phyloP scores from a whole-genome alignment of 1,140 invertebrate genomes.

The Drosophila sp. region DNA sequence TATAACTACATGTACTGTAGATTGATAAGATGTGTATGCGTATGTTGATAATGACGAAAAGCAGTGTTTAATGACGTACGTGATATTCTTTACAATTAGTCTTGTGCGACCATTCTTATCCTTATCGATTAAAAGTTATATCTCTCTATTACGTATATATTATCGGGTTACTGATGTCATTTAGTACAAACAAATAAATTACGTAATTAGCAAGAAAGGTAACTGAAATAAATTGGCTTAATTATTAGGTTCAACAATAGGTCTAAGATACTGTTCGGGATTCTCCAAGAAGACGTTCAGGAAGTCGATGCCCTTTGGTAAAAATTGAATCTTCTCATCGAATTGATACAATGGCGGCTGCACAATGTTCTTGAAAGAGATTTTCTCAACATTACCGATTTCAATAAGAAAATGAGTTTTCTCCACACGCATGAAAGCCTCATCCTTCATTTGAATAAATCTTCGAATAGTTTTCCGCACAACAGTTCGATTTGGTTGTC shows the following conservation, averaged over 20 bases:
- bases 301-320: slow-evolving; percentile 61
- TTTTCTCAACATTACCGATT: slow-evolving; percentile 49
- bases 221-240: neutral
- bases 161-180: slow-evolving; percentile 23
- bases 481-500: slow-evolving; percentile 56
- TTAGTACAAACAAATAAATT: slow-evolving; percentile 1
- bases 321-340: slow-evolving; percentile 61
- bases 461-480: slow-evolving; percentile 38
- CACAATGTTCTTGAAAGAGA: slow-evolving; percentile 52
- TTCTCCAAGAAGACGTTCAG: slow-evolving; percentile 48
- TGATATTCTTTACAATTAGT: slow-evolving; percentile 19
- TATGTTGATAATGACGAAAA: slow-evolving; percentile 13
- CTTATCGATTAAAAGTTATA: too few relatives aligned
- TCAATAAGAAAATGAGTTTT: slow-evolving; percentile 42
- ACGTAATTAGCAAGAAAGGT: neutral
- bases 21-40: slow-evolving; percentile 24
- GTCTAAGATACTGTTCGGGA: slow-evolving; percentile 57
- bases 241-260: slow-evolving; percentile 3
- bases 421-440: slow-evolving; percentile 32
- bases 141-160: too few relatives aligned
- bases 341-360: slow-evolving; percentile 61
- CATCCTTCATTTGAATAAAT: slow-evolving; percentile 18
- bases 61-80: slow-evolving; percentile 18
- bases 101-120: slow-evolving; percentile 9
- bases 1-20: slow-evolving; percentile 2